Evolutionary conservation across 1,140 invertebrate species (phyloP), one percentile per base, ranked within the genome.

Genomic region (Geopemphigus sp.): DNA sequence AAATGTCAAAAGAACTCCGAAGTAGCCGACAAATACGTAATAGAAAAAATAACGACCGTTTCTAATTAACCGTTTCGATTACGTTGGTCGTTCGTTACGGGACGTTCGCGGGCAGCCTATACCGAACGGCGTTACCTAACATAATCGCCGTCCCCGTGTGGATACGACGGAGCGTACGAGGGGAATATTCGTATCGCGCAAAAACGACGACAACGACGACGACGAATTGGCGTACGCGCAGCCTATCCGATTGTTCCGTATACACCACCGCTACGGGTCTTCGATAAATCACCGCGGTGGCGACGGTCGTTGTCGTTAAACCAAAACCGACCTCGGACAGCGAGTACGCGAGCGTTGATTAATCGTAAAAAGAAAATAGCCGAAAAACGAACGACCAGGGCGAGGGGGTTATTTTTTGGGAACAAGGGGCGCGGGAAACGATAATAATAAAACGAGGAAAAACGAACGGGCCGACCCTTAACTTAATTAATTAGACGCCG

Each of bases 1-100:
- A 72, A 72, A 72, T 72, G 68, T 72, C 68, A 72, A 72, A 72
- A 72, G 68, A 11, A 72, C 26, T 12, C 12, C 24, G 29, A 22
- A 54, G 68, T 54, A 54, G 1, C 11, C 19, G 17, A 59, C 24
- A 47, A 17, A 10, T 29, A 11, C 5, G 11, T 29, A 22, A 39
- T 5, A 22, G 10, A 22, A 39, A 66, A 45, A 32, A 63, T n/a
- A 66, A 29, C 4, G 19, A 19, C 0, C 19, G 61, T 64, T 39
- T 39, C 4, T 39, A 66, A 39, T 66, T 39, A 39, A 64, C 39
- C 32, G 39, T 64, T 66, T 66, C 61, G 39, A 66, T 66, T n/a
- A 50, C 3, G 3, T 39, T 39, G 3, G 32, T 8, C n/a, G n/a
- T n/a, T n/a, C n/a, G n/a, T n/a, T n/a, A n/a, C n/a, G n/a, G n/a